A percentile compares a stretch with the other conserved stretches of the same genome.
These are phyloP conservation scores for Sylvicola cinctus DNA, from an alignment of 2,888 invertebrate genomes.

Conservation along the genomic window DNA sequence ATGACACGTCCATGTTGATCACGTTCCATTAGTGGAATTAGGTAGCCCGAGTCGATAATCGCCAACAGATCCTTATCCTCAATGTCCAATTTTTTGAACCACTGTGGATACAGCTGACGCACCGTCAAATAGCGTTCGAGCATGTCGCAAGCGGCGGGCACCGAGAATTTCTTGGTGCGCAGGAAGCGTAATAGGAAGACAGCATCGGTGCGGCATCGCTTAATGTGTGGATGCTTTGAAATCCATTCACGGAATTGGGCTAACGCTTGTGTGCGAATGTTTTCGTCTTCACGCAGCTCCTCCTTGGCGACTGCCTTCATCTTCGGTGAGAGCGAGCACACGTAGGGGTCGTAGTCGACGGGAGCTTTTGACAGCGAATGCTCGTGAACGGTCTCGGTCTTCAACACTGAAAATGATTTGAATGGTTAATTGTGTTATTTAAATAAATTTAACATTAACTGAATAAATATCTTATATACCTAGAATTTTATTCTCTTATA, in stretches of 20 bases:
- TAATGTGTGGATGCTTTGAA: conserved; percentile 60
- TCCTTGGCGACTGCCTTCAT: conserved; percentile 40
- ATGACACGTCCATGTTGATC: conserved; percentile 58
- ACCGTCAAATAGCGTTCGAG: conserved; percentile 71
- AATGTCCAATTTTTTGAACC: conserved; percentile 67
- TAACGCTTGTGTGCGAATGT: conserved; percentile 48
- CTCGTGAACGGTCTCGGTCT: conserved; percentile 20
- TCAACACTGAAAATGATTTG: conserved; percentile 18
- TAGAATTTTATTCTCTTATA: no score
- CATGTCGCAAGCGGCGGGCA: conserved; percentile 70
- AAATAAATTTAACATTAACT: no score
- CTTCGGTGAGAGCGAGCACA: conserved; percentile 18
- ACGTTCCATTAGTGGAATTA: conserved; percentile 50
- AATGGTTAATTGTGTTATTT: no score
- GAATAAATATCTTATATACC: no score
- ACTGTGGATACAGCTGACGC: conserved; percentile 62
- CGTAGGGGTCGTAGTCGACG: conserved; percentile 22
- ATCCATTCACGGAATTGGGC: conserved; percentile 67
- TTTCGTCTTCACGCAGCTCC: conserved; percentile 64
- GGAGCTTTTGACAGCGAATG: conserved; percentile 16
- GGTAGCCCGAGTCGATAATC: conserved; percentile 60
- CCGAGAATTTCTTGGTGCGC: conserved; percentile 70
- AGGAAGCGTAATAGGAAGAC: conserved; percentile 67
- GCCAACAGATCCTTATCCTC: conserved; percentile 58
- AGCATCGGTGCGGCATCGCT: conserved; percentile 57